Percentiles rank a stretch among this genome's conserved stretches.
These are phyloP conservation scores for Terebella lapidaria DNA, from an alignment of 2,888 invertebrate species.

Conservation along the genomic window DNA sequence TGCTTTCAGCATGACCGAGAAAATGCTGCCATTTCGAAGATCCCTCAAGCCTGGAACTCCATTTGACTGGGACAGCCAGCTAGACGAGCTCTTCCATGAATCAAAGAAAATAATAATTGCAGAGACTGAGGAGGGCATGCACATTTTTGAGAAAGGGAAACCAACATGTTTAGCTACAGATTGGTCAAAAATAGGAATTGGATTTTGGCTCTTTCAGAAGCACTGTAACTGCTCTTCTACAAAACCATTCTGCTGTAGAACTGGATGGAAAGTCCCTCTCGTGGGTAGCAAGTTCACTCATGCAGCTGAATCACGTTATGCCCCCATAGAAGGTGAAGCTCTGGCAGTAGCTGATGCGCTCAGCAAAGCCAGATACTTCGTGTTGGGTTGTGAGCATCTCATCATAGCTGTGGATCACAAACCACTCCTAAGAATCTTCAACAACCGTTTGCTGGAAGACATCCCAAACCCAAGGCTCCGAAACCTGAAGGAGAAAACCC, in stretches of 20 bases:
- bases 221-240: too few relatives aligned
- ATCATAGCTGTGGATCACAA: too few relatives aligned
- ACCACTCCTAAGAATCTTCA: constrained; percentile 1
- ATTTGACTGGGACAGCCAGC: constrained; percentile 20
- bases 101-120: constrained; percentile 9
- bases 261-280: too few relatives aligned
- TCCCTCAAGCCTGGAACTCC: constrained; percentile 25
- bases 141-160: constrained; percentile 28
- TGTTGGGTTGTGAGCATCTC: too few relatives aligned
- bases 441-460: not conserved
- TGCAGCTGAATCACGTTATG: too few relatives aligned
- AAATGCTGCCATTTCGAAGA: constrained; percentile 27
- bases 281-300: too few relatives aligned
- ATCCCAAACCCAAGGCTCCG: constrained; percentile 5
- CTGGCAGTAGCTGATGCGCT: too few relatives aligned
- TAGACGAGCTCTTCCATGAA: constrained; percentile 16
- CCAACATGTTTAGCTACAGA: constrained; percentile 32
- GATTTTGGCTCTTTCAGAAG: constrained; percentile 29
- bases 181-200: constrained; percentile 29
- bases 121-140: constrained; percentile 21
- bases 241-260: too few relatives aligned
- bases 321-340: too few relatives aligned
- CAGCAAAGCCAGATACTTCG: too few relatives aligned
- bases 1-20: constrained; percentile 28
- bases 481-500: too few relatives aligned